Percentiles rank a stretch among this genome's conserved stretches.
phyloP scores from a whole-genome alignment of 2,113 vertebrate species.

The Cyprinus carpio region DNA sequence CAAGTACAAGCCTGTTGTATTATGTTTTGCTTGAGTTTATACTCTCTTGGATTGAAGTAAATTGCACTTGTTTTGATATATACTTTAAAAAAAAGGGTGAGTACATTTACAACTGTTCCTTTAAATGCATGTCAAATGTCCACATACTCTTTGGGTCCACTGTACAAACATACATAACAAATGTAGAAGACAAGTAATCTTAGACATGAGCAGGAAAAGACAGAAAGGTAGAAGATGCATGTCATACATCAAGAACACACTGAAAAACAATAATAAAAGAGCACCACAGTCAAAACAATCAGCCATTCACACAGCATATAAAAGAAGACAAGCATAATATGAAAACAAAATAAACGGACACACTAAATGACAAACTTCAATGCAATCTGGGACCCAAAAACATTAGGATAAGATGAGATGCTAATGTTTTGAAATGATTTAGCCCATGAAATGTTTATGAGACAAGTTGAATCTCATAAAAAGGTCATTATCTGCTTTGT shows the following conservation, averaged over 20 bases:
- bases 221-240: neutral
- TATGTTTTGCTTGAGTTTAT: too few species aligned
- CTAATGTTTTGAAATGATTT: constrained; percentile 34
- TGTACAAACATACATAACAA: neutral
- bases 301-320: neutral
- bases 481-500: constrained; percentile 27
- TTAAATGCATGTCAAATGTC: neutral
- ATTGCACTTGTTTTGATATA: too few species aligned
- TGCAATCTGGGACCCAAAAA: neutral
- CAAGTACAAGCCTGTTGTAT: too few species aligned
- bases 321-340: neutral
- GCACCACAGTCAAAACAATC: constrained; percentile 9
- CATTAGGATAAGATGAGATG: constrained; percentile 5
- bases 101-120: too few species aligned
- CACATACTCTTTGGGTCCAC: neutral
- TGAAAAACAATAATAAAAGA: constrained; percentile 3
- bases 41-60: too few species aligned
- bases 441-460: constrained; percentile 12
- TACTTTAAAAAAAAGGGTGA: too few species aligned
- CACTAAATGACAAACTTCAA: neutral
- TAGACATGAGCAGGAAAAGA: neutral
- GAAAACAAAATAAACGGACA: constrained; percentile 15
- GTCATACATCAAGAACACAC: neutral
- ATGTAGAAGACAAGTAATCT: neutral
- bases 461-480: constrained; percentile 27